A percentile compares a stretch with the other conserved stretches of the same genome.
phyloP scores from a whole-genome alignment of 2,888 invertebrate genomes.

The Rugalucina vietnamica region DNA sequence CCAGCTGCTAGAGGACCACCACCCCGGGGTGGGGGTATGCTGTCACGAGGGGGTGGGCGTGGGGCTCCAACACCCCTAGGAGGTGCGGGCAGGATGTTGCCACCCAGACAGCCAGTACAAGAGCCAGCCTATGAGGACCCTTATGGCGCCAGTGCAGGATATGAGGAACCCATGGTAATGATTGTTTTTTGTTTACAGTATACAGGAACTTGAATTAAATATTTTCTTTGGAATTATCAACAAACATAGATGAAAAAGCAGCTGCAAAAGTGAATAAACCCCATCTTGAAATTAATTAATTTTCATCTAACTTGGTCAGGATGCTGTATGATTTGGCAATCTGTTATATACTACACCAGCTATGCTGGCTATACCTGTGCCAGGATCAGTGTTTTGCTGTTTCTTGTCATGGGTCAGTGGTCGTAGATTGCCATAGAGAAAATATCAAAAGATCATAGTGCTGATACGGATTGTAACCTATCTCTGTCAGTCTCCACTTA shows the following conservation, averaged over 20 bases:
- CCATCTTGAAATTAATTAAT: too few species aligned
- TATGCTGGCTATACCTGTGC: not conserved
- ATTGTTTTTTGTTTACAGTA: too few species aligned
- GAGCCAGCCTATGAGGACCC: constrained; percentile 64
- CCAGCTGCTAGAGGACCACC: constrained; percentile 42
- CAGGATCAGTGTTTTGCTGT: constrained; percentile 51
- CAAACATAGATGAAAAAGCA: too few species aligned
- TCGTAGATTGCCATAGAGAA: constrained; percentile 8
- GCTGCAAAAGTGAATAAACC: too few species aligned
- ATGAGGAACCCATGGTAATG: constrained; percentile 11
- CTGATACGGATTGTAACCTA: not conserved
- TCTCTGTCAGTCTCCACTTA: constrained; percentile 1
- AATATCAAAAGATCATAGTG: constrained; percentile 17
- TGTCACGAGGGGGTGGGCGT: constrained; percentile 20
- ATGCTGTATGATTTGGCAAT: not conserved
- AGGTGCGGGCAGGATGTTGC: constrained; percentile 25
- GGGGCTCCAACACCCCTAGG: constrained; percentile 10
- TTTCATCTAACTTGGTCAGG: too few species aligned
- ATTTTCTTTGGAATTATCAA: too few species aligned
- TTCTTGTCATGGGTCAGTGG: not conserved
- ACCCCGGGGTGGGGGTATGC: constrained; percentile 11
- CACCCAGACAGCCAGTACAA: not conserved
- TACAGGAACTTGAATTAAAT: too few species aligned
- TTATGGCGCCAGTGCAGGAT: constrained; percentile 56
- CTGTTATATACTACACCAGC: not conserved